Evolutionary conservation across 2,888 invertebrate genomes (phyloP), one percentile per base, ranked within the genome.

Genomic region (Panopea generosa): DNA sequence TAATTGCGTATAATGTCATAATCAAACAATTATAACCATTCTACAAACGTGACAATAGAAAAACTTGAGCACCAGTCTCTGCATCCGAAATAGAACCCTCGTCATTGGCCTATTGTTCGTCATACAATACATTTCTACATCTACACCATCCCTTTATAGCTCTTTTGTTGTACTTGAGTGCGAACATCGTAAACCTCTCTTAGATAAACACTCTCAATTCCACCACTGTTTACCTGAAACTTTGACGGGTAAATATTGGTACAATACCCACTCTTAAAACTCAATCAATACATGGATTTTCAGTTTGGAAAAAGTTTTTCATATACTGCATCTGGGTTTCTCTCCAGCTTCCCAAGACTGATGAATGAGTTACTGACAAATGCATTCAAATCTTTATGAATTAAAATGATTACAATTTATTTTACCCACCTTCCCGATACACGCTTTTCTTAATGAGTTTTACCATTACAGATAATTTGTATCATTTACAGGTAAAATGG

Each of bases 151-250:
- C 74, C 59, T 71, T 71, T 68, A 71, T 56, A 65, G 45, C n/a
- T 47, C 56, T 61, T 56, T 79, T 79, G 79, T 79, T 62, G 53
- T 26, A 55, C 43, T 65, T 38, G 57, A 75, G 79, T 72, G 72
- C 75, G 49, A 65, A 68, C 68, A 71, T 68, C 65, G 71, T 75
- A 75, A 79, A 75, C 56, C 75, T 55, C 61, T 52, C 71, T 68
- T 72, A 69, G 71, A 75, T 75, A 75, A 79, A 79, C 71, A 79
- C 52, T 33, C 49, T 55, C 68, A 79, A 72, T 68, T 52, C 40
- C 27, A 55, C 18, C 40, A 38, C 43, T 79, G 72, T 79, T 79
- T 79, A 67, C 68, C 52, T 53, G 61, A 65, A 72, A 79, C 75
- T 71, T 67, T 55, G 43, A 53, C 63, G 24, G 55, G 74, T 66